Conservation (phyloP, 2,888 invertebrate genomes). For the Campopleginae sp. region DNA sequence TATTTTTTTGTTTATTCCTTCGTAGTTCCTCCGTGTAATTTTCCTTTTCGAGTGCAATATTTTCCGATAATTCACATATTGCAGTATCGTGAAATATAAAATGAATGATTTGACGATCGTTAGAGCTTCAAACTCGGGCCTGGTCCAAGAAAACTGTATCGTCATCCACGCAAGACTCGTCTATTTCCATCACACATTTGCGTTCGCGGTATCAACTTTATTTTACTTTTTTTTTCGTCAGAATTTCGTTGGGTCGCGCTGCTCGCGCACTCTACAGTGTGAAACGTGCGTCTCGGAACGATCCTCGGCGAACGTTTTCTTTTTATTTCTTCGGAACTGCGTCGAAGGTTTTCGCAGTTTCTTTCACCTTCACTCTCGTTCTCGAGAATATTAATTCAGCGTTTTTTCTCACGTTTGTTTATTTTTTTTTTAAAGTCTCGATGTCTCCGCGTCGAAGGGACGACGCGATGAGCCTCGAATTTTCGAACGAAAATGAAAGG, state of each 20-base stretch:
- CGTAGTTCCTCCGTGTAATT: not conserved
- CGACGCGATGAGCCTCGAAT: not conserved
- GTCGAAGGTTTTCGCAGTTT: conserved; percentile 18
- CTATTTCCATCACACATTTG: conserved; percentile 30
- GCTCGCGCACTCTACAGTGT: conserved; percentile 22
- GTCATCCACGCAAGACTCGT: conserved; percentile 1
- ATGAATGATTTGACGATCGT: not conserved
- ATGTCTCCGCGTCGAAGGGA: not conserved
- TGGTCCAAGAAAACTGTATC: conserved; percentile 13
- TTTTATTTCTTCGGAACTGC: not conserved
- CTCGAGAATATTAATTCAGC: conserved; percentile 31
- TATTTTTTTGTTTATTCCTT: not conserved
- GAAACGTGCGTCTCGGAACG: not conserved
- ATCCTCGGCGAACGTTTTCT: not conserved
- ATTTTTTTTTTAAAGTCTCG: not conserved
- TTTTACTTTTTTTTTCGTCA: not conserved
- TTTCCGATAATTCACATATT: conserved; percentile 4
- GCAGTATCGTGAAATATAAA: not conserved
- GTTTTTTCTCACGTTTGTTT: not conserved
- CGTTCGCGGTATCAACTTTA: not conserved
- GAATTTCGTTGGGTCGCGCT: conserved; percentile 29
- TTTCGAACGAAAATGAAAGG: not conserved
- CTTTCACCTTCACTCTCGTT: conserved; percentile 34
- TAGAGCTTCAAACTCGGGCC: not conserved
- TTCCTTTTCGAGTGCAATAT: not conserved